Base-by-base conservation (phyloP, 1,140 invertebrate species). In the Parapsyche elsis region DNA sequence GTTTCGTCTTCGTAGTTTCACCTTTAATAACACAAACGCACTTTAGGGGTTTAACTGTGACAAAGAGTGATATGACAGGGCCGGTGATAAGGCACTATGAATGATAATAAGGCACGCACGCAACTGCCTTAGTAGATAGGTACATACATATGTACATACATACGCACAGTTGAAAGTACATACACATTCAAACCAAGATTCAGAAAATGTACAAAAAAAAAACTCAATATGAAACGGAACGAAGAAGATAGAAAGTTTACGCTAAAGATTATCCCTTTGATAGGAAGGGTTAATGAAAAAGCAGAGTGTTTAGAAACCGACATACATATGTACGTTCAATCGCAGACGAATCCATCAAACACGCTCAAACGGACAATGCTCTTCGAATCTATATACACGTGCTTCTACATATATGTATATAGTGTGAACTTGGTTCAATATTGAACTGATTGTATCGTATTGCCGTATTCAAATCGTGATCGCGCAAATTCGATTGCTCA, bases 41-140 rank as follows among this genome's bases (percentile, higher is more conserved):
- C 4, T 61, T 61, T 21, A 16, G 9, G 21, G 64, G 64, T 26
- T 67, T 26, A 67, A 26, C 64, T 24, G 64, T 67, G 64, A 67
- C 64, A 67, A 67, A 23, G 64, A 67, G 64, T 30, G 64, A 67
- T 67, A 67, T 67, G 64, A 67, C 64, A 23, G 23, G n/a, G 23
- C n/a, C 64, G 64, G 19, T 67, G 64, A 67, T 67, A 67, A 67
- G 23, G 64, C 14, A 9, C 19, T 23, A 24, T 21, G 64, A 67
- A 67, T 24, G 64, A 67, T 67, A 67, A 67, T 67, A 23, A 10
- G 14, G 14, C 64, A 67, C 64, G 64, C 64, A 67, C 64, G 21
- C 23, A 53, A 53, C 49, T 5, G 12, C 12, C 1, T 53, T 5
- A 5, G 16, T 53, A 53, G 10, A 53, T 53, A 53, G 2, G 12